phyloP scores from a whole-genome alignment of 2,888 invertebrate genomes.

The Sturmia bella region DNA sequence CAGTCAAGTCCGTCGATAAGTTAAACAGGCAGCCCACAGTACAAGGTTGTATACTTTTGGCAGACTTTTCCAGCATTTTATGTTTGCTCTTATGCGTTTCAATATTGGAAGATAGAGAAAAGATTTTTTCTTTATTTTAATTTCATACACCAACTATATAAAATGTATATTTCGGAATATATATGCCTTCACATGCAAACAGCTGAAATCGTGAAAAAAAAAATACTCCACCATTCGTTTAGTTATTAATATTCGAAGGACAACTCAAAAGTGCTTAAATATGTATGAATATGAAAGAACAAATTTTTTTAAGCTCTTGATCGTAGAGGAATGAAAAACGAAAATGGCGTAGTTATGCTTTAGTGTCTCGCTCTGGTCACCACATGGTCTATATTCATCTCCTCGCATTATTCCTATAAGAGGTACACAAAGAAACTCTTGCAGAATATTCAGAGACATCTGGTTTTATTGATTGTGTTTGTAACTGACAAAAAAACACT shows the following conservation, averaged over 20 bases:
- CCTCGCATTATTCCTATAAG: too few species aligned
- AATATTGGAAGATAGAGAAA: not conserved
- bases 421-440: too few species aligned
- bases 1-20: conserved; percentile 8
- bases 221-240: conserved; percentile 24
- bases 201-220: conserved; percentile 52
- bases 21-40: conserved; percentile 16
- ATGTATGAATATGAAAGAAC: not conserved
- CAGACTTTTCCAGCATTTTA: conserved; percentile 6
- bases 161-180: conserved; percentile 53
- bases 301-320: too few species aligned
- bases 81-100: conserved; percentile 5
- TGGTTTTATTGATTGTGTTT: too few species aligned
- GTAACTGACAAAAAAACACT: too few species aligned
- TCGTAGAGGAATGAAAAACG: too few species aligned
- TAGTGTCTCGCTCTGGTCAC: too few species aligned
- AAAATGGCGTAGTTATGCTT: too few species aligned
- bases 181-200: conserved; percentile 45
- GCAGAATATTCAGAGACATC: too few species aligned
- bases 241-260: too few species aligned
- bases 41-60: conserved; percentile 11
- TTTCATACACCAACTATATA: conserved; percentile 26
- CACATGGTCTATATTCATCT: too few species aligned
- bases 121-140: conserved; percentile 9
- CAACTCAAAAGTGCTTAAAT: not conserved